Evolutionary conservation across 2,113 vertebrate genomes (phyloP).

Genomic region (Cairina moschata): DNA sequence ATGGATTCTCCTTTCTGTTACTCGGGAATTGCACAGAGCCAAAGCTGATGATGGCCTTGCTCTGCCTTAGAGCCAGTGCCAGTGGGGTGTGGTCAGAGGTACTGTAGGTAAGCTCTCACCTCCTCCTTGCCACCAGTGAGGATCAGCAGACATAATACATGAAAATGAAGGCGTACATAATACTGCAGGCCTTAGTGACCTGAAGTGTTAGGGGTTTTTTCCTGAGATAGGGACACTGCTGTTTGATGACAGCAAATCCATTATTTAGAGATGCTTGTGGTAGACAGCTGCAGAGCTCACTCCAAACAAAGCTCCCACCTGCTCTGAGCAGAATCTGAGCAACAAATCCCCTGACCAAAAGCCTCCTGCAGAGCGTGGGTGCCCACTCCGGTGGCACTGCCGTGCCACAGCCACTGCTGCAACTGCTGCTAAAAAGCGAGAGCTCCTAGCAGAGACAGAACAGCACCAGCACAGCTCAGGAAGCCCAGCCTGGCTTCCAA

Average conservation of each 20-base stretch:
- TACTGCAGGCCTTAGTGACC: neutral
- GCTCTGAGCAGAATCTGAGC: neutral
- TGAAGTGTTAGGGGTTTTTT: neutral
- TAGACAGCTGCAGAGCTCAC: neutral
- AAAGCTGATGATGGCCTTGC: neutral
- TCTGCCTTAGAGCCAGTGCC: neutral
- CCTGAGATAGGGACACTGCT: neutral
- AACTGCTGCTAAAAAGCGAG: neutral
- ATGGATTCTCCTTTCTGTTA: neutral
- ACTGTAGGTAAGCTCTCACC: neutral
- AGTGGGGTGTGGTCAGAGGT: fast-evolving
- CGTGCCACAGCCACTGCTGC: neutral
- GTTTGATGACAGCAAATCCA: neutral
- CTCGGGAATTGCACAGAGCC: neutral
- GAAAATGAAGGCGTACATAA: neutral
- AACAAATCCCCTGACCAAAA: neutral
- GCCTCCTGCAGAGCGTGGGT: neutral
- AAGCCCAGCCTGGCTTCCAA: neutral
- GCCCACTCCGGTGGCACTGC: fast-evolving
- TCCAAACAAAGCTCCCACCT: neutral
- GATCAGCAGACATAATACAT: neutral
- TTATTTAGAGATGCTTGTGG: fast-evolving
- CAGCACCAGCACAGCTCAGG: neutral
- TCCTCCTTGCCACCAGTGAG: neutral
- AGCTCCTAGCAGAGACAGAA: neutral